Evolutionary conservation across 2,888 invertebrate species (phyloP), one percentile per base, ranked within the genome.

Genomic region (Pachycephus smyrnensis): DNA sequence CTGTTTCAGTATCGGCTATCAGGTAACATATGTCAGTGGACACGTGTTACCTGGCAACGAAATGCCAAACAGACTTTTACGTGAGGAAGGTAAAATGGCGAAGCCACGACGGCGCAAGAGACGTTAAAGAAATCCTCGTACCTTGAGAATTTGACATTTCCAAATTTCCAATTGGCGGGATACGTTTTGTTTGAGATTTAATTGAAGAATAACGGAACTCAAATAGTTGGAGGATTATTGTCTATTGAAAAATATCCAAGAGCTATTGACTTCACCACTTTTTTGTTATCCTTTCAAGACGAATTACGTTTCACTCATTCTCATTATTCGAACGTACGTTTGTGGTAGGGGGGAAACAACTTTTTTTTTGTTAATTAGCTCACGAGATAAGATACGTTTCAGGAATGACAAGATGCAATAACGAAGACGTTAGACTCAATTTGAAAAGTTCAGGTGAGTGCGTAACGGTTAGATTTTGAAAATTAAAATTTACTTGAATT

Each of bases 361-460:
- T n/a, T 55, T 55, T 55, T 9, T 55, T 55, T 55, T 23, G 9
- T 55, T 55, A 55, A 23, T 55, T 55, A 55, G 6, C 55, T 55
- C 23, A 55, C 55, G 23, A 55, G 23, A 55, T 55, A 55, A 55
- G 55, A 23, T 55, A 55, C 55, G 11, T 79, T 76, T 73, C 79
- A 87, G 86, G 74, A 84, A 84, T 37, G 83, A 86, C 76, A 79
- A 79, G 79, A 80, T 73, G 78, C 75, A 76, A 73, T 68, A 55
- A 76, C 68, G 69, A 75, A 75, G 68, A 37, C 74, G 75, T 80
- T 76, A 55, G 55, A 55, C 55, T 55, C 55, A 83, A 82, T 79
- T 82, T 87, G 68, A 87, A 87, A 82, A 87, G 87, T 81, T 83
- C 87, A 81, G 87, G 87, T 87, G 81, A 80, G 80, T 73, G 35